These are phyloP conservation scores for Epizoanthus rinbou DNA, from an alignment of 92 coral and sea anemone species.

Conservation along the genomic window DNA sequence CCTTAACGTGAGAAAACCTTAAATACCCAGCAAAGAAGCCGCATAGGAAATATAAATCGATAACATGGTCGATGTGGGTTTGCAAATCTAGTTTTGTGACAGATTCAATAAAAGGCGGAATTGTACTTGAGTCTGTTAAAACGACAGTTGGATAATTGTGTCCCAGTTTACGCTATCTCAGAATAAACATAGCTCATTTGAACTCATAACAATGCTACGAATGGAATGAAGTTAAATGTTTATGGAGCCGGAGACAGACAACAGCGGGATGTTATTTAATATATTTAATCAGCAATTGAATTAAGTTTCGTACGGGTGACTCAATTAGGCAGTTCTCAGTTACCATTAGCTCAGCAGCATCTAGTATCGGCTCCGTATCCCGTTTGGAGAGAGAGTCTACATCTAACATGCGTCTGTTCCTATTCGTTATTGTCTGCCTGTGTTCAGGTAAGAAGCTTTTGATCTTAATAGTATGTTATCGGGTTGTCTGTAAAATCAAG, in stretches of 20 bases:
- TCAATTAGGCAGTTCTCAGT: conserved; percentile 38
- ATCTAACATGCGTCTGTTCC: conserved; percentile 35
- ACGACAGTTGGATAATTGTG: conserved; percentile 11
- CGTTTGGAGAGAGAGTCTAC: background rate
- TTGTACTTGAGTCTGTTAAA: background rate
- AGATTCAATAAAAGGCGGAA: conserved; percentile 12
- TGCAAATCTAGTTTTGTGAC: background rate
- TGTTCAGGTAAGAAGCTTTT: conserved; percentile 42
- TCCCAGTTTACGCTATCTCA: conserved; percentile 59
- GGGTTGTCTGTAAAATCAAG: background rate
- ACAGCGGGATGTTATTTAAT: conserved; percentile 48
- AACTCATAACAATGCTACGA: conserved; percentile 79
- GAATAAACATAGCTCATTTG: conserved; percentile 68
- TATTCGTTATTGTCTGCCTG: conserved; percentile 9
- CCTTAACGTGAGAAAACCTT: conserved; percentile 16
- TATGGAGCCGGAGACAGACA: conserved; percentile 49
- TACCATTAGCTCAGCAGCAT: background rate
- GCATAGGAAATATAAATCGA: conserved; percentile 32
- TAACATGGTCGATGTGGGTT: background rate
- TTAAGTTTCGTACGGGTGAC: conserved; percentile 43
- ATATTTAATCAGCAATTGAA: conserved; percentile 44
- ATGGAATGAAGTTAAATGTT: conserved; percentile 69
- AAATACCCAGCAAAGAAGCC: conserved; percentile 25
- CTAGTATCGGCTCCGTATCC: background rate
- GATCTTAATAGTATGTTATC: background rate